Conservation (phyloP, 1,140 invertebrate species). For the Megalonaias nervosa region DNA sequence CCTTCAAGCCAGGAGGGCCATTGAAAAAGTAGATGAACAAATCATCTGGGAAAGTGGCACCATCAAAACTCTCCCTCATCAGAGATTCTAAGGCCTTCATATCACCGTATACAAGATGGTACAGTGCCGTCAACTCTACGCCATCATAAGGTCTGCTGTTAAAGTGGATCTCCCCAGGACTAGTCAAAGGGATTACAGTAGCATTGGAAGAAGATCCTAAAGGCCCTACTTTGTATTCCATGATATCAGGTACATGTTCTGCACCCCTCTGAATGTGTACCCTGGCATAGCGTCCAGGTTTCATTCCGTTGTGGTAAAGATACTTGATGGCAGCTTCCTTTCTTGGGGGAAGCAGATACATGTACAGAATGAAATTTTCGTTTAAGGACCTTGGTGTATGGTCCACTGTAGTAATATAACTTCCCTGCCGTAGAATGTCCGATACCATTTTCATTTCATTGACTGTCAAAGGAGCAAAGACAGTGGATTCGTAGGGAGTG, state of each 20-base stretch:
- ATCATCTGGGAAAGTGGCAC: conserved; percentile 11
- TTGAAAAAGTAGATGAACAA: conserved; percentile 16
- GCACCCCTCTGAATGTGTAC: conserved; percentile 20
- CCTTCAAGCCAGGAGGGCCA: conserved; percentile 19
- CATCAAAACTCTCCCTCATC: conserved; percentile 31
- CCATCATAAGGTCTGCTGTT: conserved; percentile 30
- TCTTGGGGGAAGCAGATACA: conserved; percentile 5
- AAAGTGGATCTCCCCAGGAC: conserved; percentile 18
- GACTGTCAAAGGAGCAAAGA: conserved; percentile 20
- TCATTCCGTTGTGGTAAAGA: conserved; percentile 12
- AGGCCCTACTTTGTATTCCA: conserved; percentile 29
- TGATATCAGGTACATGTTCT: background rate
- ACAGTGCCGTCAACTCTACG: conserved; percentile 11
- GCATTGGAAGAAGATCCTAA: background rate
- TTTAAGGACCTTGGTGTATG: background rate
- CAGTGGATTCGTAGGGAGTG: conserved; percentile 10
- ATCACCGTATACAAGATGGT: background rate
- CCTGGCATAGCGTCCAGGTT: conserved; percentile 19
- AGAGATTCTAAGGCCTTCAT: conserved; percentile 2
- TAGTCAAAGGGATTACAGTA: background rate
- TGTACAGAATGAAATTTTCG: conserved; percentile 24
- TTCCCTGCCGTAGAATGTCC: background rate
- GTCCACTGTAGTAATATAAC: conserved; percentile 10
- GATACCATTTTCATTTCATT: conserved; percentile 27
- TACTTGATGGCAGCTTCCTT: conserved; percentile 17